phyloP scores from a whole-genome alignment of 2,797 vertebrate species.

The Perodicticus potto region DNA sequence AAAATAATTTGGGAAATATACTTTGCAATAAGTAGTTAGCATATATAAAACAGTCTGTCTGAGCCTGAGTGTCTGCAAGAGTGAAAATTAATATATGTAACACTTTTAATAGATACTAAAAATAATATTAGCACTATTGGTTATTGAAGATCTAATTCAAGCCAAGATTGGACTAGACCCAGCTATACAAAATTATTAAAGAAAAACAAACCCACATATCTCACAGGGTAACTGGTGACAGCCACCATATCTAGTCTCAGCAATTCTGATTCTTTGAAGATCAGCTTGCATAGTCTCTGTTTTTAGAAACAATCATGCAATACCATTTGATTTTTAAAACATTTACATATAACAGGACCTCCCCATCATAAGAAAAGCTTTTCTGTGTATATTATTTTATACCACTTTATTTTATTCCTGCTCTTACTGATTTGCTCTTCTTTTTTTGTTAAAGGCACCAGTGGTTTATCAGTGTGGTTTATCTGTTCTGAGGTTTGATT shows the following conservation, averaged over 20 bases:
- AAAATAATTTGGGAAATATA: slow-evolving; percentile 6
- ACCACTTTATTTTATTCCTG: neutral
- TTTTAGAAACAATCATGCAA: neutral
- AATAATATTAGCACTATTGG: neutral
- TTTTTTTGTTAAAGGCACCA: neutral
- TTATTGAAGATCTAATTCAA: neutral
- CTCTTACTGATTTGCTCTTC: neutral
- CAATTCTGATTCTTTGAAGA: neutral
- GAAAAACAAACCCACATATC: neutral
- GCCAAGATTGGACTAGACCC: neutral
- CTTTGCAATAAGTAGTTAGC: neutral
- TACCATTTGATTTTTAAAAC: neutral
- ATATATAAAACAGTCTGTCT: neutral
- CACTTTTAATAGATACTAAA: neutral
- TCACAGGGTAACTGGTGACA: neutral
- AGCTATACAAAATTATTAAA: neutral
- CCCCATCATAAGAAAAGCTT: neutral
- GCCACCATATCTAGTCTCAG: neutral
- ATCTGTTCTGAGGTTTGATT: slow-evolving; percentile 1
- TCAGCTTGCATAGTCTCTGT: neutral
- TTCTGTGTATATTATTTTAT: neutral
- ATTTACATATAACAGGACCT: neutral
- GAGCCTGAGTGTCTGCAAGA: neutral
- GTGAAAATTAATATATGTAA: neutral
- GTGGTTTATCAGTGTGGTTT: neutral